Conservation (phyloP, 2,113 vertebrate species). For the Anhinga rufa region DNA sequence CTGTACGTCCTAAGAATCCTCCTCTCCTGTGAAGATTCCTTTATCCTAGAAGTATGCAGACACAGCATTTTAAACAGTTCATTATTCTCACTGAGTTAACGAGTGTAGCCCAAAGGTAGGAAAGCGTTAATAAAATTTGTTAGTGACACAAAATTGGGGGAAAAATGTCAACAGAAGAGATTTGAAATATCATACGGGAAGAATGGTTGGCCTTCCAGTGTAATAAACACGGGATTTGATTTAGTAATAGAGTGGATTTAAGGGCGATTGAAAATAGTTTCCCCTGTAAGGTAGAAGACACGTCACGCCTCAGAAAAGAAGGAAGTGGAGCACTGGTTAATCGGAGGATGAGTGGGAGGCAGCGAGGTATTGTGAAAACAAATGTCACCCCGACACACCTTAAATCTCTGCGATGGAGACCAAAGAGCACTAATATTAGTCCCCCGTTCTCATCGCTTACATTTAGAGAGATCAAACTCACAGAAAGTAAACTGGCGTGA, state of each 20-base stretch:
- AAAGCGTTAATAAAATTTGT: not conserved
- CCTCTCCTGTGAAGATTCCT: rapidly evolving
- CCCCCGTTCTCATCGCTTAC: rapidly evolving
- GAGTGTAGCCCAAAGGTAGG: not conserved
- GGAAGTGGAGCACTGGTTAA: not conserved
- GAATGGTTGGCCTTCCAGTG: not conserved
- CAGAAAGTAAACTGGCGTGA: not conserved
- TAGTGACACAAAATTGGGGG: not conserved
- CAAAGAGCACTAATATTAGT: not conserved
- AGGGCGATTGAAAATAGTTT: not conserved
- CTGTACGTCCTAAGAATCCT: not conserved
- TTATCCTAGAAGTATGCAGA: not conserved
- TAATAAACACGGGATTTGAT: not conserved
- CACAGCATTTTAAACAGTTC: not conserved
- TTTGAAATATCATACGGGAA: rapidly evolving
- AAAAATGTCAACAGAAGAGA: not conserved
- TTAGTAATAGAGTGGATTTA: not conserved
- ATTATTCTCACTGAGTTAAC: rapidly evolving
- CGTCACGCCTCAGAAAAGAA: not conserved
- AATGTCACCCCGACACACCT: no score
- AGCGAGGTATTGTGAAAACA: not conserved
- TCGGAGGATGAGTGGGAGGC: not conserved
- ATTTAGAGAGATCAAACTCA: not conserved
- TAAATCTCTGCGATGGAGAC: not conserved
- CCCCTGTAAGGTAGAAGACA: not conserved